Percentiles rank a stretch among this genome's conserved stretches.
These are phyloP conservation scores for Octonoba sinensis DNA, from an alignment of 2,888 invertebrate species.

Conservation along the genomic window DNA sequence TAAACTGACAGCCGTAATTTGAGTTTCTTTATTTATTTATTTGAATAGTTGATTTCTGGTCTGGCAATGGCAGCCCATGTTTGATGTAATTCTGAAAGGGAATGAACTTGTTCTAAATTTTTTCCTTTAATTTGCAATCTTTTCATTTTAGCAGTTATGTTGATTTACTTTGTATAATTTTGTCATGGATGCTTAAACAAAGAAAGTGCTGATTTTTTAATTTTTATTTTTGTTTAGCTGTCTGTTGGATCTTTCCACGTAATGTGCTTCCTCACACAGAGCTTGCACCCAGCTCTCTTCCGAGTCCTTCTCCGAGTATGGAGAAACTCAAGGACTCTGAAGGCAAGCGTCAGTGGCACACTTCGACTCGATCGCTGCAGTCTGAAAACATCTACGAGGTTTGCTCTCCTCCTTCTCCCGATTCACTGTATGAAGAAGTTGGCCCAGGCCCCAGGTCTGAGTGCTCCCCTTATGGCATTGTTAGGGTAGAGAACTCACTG, in stretches of 20 bases:
- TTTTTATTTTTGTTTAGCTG: slow-evolving; percentile 7
- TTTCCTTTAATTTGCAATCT: no score
- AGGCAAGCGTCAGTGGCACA: slow-evolving; percentile 54
- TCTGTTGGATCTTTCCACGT: slow-evolving; percentile 59
- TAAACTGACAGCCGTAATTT: no score
- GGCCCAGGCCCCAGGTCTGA: slow-evolving; percentile 39
- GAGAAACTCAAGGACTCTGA: slow-evolving; percentile 46
- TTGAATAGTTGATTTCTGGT: no score
- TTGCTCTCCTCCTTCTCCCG: slow-evolving; percentile 62
- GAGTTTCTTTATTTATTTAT: no score
- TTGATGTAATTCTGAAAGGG: no score
- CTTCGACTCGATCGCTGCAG: slow-evolving; percentile 46
- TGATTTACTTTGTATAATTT: no score
- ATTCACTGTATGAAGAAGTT: slow-evolving; percentile 59
- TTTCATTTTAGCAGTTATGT: no score
- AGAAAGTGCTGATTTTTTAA: no score
- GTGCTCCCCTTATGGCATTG: slow-evolving; percentile 57
- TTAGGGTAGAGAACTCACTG: slow-evolving; percentile 49
- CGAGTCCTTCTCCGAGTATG: slow-evolving; percentile 52
- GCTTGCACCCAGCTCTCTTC: slow-evolving; percentile 58
- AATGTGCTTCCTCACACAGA: slow-evolving; percentile 61
- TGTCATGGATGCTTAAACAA: no score
- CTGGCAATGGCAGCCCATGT: no score
- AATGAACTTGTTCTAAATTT: no score
- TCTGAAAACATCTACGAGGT: slow-evolving; percentile 62